Percentiles rank a stretch among this genome's conserved stretches.
phyloP scores from a whole-genome alignment of 2,797 vertebrate genomes.

The Fundulus diaphanus region DNA sequence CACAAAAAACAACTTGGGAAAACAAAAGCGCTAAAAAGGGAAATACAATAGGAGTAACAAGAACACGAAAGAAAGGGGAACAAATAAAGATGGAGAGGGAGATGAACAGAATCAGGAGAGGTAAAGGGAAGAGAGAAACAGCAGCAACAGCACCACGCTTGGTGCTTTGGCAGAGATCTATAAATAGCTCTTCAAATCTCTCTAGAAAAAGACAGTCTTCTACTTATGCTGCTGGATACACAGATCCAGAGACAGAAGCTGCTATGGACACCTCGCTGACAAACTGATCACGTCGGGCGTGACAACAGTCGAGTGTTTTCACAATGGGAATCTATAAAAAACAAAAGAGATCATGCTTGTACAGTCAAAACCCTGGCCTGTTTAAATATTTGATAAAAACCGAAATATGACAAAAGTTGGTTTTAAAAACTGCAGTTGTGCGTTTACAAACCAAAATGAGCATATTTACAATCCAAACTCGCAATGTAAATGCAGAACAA shows the following conservation, averaged over 20 bases:
- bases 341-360: conserved; percentile 1
- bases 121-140: conserved; percentile 73
- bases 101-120: conserved; percentile 56
- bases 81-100: conserved; percentile 76
- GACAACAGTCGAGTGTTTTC: conserved; percentile 17
- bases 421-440: not conserved
- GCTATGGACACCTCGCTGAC: conserved; percentile 63
- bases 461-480: not conserved
- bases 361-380: not conserved
- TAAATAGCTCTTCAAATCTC: conserved; percentile 91
- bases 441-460: conserved; percentile 17
- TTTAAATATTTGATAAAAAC: conserved; percentile 36
- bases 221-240: conserved; percentile 78
- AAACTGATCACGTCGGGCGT: conserved; percentile 28
- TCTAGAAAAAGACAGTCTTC: conserved; percentile 80
- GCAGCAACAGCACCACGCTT: conserved; percentile 82
- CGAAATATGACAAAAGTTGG: conserved; percentile 32
- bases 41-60: conserved; percentile 36
- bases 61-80: conserved; percentile 28
- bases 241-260: conserved; percentile 69
- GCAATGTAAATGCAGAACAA: not conserved
- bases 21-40: conserved; percentile 15
- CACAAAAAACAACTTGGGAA: conserved; percentile 34
- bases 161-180: conserved; percentile 83
- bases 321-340: conserved; percentile 8